These are phyloP conservation scores for Sinocyclocheilus grahami DNA, from an alignment of 2,113 vertebrate species.

Conservation along the genomic window DNA sequence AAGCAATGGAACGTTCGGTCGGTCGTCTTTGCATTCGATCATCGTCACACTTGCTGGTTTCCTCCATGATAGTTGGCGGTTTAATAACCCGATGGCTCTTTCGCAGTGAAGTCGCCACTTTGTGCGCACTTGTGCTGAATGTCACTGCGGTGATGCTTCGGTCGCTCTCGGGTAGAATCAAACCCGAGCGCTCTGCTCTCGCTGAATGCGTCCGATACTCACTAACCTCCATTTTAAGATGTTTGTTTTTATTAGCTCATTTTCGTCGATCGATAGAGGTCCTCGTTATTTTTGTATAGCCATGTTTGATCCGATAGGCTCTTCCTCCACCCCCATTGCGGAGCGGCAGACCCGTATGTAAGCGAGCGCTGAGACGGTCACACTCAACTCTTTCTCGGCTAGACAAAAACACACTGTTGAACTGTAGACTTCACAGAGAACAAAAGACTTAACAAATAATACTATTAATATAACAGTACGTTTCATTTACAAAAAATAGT, in stretches of 20 bases:
- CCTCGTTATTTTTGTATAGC: constrained; percentile 63
- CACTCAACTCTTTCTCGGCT: background rate
- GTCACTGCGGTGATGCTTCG: constrained; percentile 59
- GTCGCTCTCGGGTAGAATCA: background rate
- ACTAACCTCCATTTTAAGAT: background rate
- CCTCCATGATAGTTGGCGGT: constrained; percentile 58
- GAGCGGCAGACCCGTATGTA: constrained; percentile 79
- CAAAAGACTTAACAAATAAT: background rate
- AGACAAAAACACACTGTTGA: background rate
- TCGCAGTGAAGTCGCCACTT: constrained; percentile 43
- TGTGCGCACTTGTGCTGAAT: constrained; percentile 61
- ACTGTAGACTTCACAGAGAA: background rate
- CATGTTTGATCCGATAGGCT: constrained; percentile 75
- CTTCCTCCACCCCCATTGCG: constrained; percentile 65
- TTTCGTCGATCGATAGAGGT: constrained; percentile 54
- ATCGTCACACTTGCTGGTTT: constrained; percentile 52
- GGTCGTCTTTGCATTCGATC: too few relatives aligned
- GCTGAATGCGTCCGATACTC: background rate
- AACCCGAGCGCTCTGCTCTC: constrained; percentile 7
- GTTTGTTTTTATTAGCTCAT: background rate
- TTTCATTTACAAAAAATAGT: background rate
- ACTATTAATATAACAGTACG: background rate
- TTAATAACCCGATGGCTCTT: constrained; percentile 48
- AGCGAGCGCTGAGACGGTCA: constrained; percentile 69
- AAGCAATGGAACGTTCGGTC: background rate